Evolutionary conservation across 2,113 vertebrate species (phyloP).

Genomic region (Phasianus colchicus): DNA sequence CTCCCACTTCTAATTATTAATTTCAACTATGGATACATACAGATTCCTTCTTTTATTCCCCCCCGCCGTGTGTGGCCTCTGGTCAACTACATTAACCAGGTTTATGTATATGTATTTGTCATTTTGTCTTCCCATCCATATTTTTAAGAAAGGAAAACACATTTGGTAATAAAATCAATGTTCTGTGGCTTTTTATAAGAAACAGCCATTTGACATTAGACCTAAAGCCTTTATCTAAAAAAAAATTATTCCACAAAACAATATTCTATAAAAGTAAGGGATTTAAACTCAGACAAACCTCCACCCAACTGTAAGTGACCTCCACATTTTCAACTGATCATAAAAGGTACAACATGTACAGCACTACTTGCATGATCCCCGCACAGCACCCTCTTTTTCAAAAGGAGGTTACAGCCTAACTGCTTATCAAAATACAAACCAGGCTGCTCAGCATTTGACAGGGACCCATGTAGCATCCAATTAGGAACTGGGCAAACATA

Average conservation of each 20-base stretch:
- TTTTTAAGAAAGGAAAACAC: slow-evolving; percentile 44
- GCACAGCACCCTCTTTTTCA: background rate
- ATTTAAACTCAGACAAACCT: background rate
- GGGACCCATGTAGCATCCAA: background rate
- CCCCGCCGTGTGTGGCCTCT: slow-evolving; percentile 20
- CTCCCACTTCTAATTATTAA: background rate
- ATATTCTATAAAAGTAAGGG: background rate
- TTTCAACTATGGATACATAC: background rate
- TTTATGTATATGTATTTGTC: slow-evolving; percentile 20
- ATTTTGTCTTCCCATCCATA: slow-evolving; percentile 28
- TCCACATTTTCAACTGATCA: background rate
- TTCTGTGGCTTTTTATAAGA: slow-evolving; percentile 19
- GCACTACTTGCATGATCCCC: background rate
- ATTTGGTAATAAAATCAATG: slow-evolving; percentile 31
- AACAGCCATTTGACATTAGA: slow-evolving; percentile 40
- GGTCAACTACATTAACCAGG: slow-evolving; percentile 14
- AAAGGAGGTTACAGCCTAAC: background rate
- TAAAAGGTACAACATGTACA: background rate
- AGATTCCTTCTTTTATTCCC: background rate
- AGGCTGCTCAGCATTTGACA: background rate
- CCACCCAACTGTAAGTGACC: background rate
- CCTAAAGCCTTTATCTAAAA: slow-evolving; percentile 36
- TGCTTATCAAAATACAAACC: background rate
- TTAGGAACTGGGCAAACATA: background rate
- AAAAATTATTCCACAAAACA: background rate